These are phyloP conservation scores for Drosophila triauraria DNA, from an alignment of 1,140 invertebrate genomes.

Conservation along the genomic window DNA sequence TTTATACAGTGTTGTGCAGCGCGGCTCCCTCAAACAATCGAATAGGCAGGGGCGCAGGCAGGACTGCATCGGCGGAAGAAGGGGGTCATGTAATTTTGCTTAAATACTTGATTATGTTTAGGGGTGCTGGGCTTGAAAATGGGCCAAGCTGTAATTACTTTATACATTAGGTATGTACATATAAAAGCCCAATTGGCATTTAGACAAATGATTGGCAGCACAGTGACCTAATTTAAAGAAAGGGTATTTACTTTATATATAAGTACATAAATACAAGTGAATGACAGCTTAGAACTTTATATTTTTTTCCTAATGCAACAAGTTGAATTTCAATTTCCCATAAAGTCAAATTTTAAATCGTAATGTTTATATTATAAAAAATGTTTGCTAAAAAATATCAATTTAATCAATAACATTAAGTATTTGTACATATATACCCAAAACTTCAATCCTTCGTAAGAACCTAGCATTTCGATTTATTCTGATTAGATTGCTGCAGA, in stretches of 20 bases:
- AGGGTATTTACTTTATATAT: neutral
- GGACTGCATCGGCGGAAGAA: neutral
- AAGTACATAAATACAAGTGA: neutral
- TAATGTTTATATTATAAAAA: too few relatives aligned
- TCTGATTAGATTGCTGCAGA: slow-evolving; percentile 5
- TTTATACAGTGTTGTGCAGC: slow-evolving; percentile 2
- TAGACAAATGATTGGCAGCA: neutral
- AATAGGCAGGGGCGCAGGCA: neutral
- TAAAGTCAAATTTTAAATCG: too few relatives aligned
- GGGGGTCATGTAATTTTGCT: neutral
- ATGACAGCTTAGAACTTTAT: too few relatives aligned
- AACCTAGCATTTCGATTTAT: neutral
- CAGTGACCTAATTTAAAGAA: slow-evolving; percentile 13
- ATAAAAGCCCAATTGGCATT: neutral
- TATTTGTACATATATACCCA: neutral
- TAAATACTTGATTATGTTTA: slow-evolving; percentile 1
- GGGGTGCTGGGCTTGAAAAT: neutral
- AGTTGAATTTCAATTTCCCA: too few relatives aligned
- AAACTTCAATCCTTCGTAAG: neutral
- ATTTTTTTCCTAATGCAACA: neutral
- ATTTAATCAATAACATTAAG: neutral
- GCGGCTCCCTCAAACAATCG: neutral
- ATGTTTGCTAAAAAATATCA: too few relatives aligned
- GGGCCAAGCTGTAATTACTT: neutral
- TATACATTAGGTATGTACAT: slow-evolving; percentile 2